Conservation (phyloP, 2,797 vertebrate species). For the Neosalanx taihuensis region DNA sequence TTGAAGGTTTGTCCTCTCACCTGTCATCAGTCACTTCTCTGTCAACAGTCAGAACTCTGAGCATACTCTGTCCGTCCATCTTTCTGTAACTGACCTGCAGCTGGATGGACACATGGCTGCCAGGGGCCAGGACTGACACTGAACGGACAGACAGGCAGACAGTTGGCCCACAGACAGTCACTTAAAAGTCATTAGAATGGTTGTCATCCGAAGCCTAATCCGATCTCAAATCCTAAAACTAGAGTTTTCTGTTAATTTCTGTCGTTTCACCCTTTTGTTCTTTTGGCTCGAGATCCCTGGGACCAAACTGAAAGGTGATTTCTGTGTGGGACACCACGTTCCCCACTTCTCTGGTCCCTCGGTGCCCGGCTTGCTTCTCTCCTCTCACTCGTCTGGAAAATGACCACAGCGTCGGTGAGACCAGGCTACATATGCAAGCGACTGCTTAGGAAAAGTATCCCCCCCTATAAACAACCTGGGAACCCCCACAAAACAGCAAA, state of each 20-base stretch:
- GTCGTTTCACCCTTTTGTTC: background rate
- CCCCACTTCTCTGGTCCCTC: slow-evolving; percentile 61
- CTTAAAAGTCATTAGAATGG: background rate
- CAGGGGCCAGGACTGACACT: slow-evolving; percentile 29
- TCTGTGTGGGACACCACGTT: slow-evolving; percentile 64
- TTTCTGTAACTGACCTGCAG: slow-evolving; percentile 65
- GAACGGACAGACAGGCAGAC: background rate
- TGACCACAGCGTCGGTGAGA: background rate
- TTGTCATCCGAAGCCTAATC: background rate
- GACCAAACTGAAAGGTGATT: slow-evolving; percentile 71
- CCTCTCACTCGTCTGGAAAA: slow-evolving; percentile 60
- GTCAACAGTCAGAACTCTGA: slow-evolving; percentile 62
- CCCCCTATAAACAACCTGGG: background rate
- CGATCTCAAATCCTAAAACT: background rate
- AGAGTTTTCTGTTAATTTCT: background rate
- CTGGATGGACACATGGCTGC: slow-evolving; percentile 61
- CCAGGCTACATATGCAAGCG: background rate
- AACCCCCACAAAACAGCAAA: background rate
- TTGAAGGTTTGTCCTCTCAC: slow-evolving; percentile 39
- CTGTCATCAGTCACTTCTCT: slow-evolving; percentile 65
- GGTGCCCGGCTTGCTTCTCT: slow-evolving; percentile 62
- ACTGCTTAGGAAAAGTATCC: background rate
- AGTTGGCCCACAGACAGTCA: slow-evolving; percentile 17
- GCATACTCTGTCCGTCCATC: slow-evolving; percentile 56
- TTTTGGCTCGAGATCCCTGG: slow-evolving; percentile 31